These are phyloP conservation scores for Melanotaenia boesemani DNA, from an alignment of 2,797 vertebrate species.

Conservation along the genomic window DNA sequence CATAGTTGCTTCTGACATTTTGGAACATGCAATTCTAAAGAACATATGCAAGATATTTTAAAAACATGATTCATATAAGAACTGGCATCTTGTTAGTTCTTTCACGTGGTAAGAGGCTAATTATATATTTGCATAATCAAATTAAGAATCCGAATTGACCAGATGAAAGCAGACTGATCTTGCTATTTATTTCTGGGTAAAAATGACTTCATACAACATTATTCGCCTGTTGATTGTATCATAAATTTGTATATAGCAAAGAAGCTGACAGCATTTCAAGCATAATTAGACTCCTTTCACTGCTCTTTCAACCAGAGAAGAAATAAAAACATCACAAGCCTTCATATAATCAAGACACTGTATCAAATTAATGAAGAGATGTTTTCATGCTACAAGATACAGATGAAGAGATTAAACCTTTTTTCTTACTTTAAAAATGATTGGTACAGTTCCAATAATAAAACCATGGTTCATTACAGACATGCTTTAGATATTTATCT, in stretches of 20 bases:
- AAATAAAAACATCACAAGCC: neutral
- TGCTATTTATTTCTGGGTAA: constrained; percentile 26
- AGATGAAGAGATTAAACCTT: neutral
- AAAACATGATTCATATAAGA: neutral
- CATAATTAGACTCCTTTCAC: constrained; percentile 19
- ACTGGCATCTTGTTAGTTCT: neutral
- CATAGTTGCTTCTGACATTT: neutral
- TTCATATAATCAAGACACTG: neutral
- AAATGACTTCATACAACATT: constrained; percentile 18
- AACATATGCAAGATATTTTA: neutral
- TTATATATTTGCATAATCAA: neutral
- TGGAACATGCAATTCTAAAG: neutral
- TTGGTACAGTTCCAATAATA: neutral
- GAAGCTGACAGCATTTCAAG: constrained; percentile 34
- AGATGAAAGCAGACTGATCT: constrained; percentile 1
- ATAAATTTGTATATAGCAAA: constrained; percentile 26
- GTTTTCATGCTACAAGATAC: neutral
- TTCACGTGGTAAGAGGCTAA: neutral
- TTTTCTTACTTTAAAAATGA: neutral
- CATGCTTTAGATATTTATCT: neutral
- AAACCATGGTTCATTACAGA: neutral
- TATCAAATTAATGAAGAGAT: constrained; percentile 29
- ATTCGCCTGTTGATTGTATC: constrained; percentile 16
- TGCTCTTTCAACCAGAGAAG: neutral
- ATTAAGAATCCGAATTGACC: neutral